Base-by-base conservation (phyloP, 30 jellyfish, hydroid and myxozoan genomes). In the Cassiopea andromeda region DNA sequence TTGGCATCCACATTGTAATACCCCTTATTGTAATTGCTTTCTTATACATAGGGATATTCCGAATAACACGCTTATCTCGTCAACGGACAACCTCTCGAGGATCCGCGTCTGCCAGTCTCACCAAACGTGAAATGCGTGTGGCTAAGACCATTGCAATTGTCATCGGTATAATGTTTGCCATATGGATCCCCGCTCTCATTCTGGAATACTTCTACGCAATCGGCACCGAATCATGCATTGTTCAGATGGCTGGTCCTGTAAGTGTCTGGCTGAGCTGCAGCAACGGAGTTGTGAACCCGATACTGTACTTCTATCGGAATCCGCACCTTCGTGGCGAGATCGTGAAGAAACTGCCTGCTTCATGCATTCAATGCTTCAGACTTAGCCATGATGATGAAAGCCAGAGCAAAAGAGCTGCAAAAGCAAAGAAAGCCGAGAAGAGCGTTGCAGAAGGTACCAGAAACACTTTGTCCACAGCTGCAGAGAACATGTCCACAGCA, bases 211-310 rank as follows among this genome's bases (percentile, higher is more conserved):
- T 90, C 85, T 90, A 90, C 69, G 97, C 93, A 12, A 73, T 73
- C 4, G 92, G 91, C 48, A 74, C 96, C 1, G 88, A 80, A 16
- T 71, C 93, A 1, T 91, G 97, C 81, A 48, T 84, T 43, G 97
- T 91, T 4, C 90, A 87, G 45, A 85, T 78, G 90, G 92, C 90
- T 15, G 97, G 97, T 8, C 90, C 91, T 6, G 91, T 79, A 71
- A 91, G 97, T 58, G 97, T 91, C 45, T 91, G 97, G 94, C 67
- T 91, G 27, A 91, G 96, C 17, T 91, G 91, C 50, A 78, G 83
- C 46, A 83, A 85, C 43, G 97, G 97, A 15, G 71, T 91, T 10
- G 68, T 91, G 77, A 91, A 91, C 78, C 97, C 97, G 8, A 48
- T 91, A 13, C 85, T 91, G 49, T 83, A 83, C 48, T 83, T 81